These are phyloP conservation scores for Clarias batrachus DNA, from an alignment of 2,113 vertebrate species.

Conservation along the genomic window DNA sequence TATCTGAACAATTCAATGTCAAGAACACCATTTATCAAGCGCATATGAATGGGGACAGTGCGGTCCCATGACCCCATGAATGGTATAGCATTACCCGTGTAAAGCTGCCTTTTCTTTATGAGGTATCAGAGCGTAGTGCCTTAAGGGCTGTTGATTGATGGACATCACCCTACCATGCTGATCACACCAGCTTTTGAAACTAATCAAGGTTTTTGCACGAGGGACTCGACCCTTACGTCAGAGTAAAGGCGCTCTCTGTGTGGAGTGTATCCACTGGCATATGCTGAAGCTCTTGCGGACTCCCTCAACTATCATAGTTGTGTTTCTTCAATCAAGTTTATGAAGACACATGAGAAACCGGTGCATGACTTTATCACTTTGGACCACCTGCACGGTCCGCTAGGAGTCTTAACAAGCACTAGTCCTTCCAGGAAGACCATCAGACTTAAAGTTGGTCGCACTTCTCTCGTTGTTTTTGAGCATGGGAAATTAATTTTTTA, in stretches of 20 bases:
- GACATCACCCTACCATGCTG: conserved; percentile 21
- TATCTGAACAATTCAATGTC: conserved; percentile 32
- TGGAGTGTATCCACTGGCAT: neutral
- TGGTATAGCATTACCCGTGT: conserved; percentile 24
- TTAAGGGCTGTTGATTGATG: conserved; percentile 29
- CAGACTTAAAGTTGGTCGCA: no score
- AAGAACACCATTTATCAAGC: conserved; percentile 16
- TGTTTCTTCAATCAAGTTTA: conserved; percentile 7
- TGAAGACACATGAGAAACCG: conserved; percentile 11
- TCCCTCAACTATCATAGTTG: neutral
- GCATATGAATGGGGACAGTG: conserved; percentile 25
- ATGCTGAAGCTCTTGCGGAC: neutral
- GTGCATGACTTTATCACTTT: conserved; percentile 12
- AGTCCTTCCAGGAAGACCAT: neutral
- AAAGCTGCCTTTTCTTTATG: conserved; percentile 29
- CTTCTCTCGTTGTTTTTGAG: neutral
- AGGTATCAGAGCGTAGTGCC: conserved; percentile 20
- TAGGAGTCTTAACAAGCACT: neutral
- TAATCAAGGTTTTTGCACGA: conserved; percentile 12
- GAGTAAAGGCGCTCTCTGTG: neutral
- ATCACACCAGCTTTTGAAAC: conserved; percentile 28
- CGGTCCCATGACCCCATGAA: conserved; percentile 19
- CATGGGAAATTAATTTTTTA: neutral
- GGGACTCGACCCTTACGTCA: conserved; percentile 5
- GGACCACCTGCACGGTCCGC: neutral